Conservation (phyloP, 2,797 vertebrate genomes). For the Scleropages formosus region DNA sequence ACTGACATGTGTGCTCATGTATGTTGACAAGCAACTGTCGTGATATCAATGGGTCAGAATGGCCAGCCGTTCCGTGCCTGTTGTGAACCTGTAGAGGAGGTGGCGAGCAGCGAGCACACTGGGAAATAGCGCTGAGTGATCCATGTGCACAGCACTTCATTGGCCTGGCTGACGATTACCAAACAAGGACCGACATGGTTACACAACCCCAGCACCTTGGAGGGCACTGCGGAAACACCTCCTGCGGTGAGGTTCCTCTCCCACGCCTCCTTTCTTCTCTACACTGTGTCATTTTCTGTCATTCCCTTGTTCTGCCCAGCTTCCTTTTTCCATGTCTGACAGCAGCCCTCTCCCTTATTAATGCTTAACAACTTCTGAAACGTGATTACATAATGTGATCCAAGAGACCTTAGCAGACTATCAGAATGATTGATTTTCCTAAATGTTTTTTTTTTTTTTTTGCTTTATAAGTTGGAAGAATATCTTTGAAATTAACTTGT, state of each 20-base stretch:
- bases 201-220: constrained; percentile 52
- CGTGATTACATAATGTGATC: neutral
- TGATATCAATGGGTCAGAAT: no score
- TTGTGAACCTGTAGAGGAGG: constrained; percentile 33
- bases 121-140: neutral
- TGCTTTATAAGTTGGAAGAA: no score
- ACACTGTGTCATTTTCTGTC: neutral
- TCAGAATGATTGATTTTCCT: no score
- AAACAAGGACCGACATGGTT: constrained; percentile 39
- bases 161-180: constrained; percentile 25
- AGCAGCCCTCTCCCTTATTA: neutral
- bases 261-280: neutral
- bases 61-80: no score
- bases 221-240: constrained; percentile 11
- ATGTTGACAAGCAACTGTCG: no score
- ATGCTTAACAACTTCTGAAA: neutral
- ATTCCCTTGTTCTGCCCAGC: no score
- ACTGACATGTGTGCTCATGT: no score
- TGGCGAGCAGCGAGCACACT: constrained; percentile 37
- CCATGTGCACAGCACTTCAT: constrained; percentile 11
- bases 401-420: neutral
- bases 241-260: neutral
- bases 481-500: no score
- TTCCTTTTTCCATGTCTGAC: neutral
- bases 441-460: no score